Evolutionary conservation across 2,113 vertebrate genomes (phyloP).

Genomic region (Tachysurus vachellii): DNA sequence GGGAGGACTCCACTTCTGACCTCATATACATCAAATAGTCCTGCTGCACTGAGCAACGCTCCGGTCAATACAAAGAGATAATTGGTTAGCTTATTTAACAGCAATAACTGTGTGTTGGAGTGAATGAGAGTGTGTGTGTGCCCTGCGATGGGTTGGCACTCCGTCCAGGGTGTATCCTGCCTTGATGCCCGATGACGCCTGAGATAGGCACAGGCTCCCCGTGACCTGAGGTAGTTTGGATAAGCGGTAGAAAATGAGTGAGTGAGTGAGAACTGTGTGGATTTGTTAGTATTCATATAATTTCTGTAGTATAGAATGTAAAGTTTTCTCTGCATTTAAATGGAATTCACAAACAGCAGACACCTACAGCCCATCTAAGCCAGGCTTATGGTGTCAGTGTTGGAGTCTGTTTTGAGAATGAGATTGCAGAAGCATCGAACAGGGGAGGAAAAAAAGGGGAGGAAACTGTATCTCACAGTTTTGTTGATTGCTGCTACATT

Average conservation of each 20-base stretch:
- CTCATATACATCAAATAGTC: neutral
- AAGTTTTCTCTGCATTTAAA: neutral
- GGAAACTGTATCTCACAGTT: neutral
- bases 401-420: neutral
- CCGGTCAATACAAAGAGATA: neutral
- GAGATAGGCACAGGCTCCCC: no score
- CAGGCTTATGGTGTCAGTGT: neutral
- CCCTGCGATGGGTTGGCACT: no score
- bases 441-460: neutral
- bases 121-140: no score
- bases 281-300: neutral
- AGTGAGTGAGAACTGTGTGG: no score
- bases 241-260: no score
- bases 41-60: neutral
- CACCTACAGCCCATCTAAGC: neutral
- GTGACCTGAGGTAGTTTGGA: no score
- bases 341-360: neutral
- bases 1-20: neutral
- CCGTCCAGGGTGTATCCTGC: no score
- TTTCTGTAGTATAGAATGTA: neutral
- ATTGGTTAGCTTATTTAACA: neutral
- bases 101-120: constrained; percentile 9
- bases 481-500: constrained; percentile 12
- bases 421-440: neutral
- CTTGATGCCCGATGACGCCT: no score